Base-by-base conservation (phyloP, 1,140 invertebrate genomes). In the Drosophila oshimai region DNA sequence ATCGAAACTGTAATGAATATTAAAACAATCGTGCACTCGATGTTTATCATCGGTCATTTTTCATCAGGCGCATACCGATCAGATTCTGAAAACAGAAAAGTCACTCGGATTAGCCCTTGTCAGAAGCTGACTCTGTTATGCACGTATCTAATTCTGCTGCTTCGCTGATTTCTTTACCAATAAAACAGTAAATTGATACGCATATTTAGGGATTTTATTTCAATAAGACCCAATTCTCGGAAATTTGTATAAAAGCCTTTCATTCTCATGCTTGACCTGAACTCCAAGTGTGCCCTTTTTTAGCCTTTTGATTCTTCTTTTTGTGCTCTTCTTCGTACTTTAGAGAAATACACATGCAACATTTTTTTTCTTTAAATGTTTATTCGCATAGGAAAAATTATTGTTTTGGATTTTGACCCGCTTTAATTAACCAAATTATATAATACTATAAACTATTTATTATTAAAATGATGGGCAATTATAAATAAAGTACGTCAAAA, bases 161-260 rank as follows among this genome's bases (percentile, higher is more conserved):
- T 57, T 68, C 57, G 57, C 2, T 73, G 57, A 44, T 24, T 69
- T 60, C 49, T 33, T 22, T 62, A 36, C 51, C 53, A 76, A 33
- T 58, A 68, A 49, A 50, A 41, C 37, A 50, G 71, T 60, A 86
- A 80, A 80, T 75, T 86, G 61, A 86, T 87, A 86, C 80, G 60
- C 49, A 68, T 62, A 83, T 74, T 73, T 69, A 13, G 22, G 55
- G 58, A 55, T 70, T 84, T 71, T 65, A 42, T 67, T 42, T 50
- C 55, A 70, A 74, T 70, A 61, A 41, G 28, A 24, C 37, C 37
- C 53, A 74, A 69, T 84, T 64, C 74, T 54, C 37, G 58, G 80
- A 79, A 84, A 79, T 77, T 46, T 37, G 34, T 60, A 62, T 71
- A 31, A 77, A 83, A 42, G 51, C 58, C 58, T 20, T 53, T 2